Percentiles rank a stretch among this genome's conserved stretches.
Conservation (phyloP, 2,888 invertebrate species). For the Automeris io region DNA sequence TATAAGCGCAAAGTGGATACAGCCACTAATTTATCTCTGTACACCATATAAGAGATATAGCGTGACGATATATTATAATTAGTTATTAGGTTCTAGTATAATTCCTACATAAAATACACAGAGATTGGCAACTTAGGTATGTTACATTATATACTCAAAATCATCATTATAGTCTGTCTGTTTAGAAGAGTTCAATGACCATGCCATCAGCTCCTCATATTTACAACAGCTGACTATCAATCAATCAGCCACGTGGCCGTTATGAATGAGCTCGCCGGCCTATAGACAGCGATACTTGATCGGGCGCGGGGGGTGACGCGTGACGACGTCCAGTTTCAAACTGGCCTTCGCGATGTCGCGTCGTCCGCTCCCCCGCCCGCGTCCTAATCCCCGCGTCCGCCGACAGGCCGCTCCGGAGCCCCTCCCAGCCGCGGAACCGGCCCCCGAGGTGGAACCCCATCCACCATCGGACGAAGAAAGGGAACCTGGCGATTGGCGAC, state of each 20-base stretch:
- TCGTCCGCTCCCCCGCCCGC: slow-evolving; percentile 59
- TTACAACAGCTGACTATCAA: slow-evolving; percentile 17
- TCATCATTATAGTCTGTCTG: too few relatives aligned
- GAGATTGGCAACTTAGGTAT: too few relatives aligned
- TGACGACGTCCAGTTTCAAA: slow-evolving; percentile 48
- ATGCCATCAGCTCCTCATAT: too few relatives aligned
- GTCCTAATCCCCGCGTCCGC: slow-evolving; percentile 54
- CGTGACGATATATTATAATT: too few relatives aligned
- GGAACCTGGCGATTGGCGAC: slow-evolving; percentile 73
- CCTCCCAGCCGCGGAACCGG: slow-evolving; percentile 50
- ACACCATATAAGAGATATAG: too few relatives aligned
- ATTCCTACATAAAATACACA: too few relatives aligned
- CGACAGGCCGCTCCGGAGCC: slow-evolving; percentile 66
- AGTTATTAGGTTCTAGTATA: too few relatives aligned
- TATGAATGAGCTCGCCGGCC: slow-evolving; percentile 39
- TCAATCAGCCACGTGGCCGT: slow-evolving; percentile 41
- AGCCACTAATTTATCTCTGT: too few relatives aligned
- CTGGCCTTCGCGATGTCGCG: slow-evolving; percentile 62
- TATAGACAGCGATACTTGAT: slow-evolving; percentile 52
- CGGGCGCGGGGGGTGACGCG: slow-evolving; percentile 39
- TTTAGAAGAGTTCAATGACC: too few relatives aligned
- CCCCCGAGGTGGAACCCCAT: slow-evolving; percentile 53
- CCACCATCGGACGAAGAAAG: slow-evolving; percentile 71
- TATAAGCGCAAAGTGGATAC: too few relatives aligned
- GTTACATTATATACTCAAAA: too few relatives aligned